phyloP scores from a whole-genome alignment of 2,113 vertebrate species.

The Dasyprocta punctata region DNA sequence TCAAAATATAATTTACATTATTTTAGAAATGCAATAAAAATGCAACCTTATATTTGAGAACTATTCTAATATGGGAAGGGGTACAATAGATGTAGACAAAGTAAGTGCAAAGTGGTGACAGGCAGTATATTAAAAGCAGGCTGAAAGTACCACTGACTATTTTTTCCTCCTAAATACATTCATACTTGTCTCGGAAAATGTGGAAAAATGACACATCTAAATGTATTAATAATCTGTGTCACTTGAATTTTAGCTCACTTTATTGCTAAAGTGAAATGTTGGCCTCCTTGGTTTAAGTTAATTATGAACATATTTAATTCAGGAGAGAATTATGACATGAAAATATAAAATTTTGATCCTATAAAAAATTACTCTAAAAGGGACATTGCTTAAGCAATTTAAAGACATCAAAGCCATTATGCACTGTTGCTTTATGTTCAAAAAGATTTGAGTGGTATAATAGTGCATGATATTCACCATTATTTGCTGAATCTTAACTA shows the following conservation, averaged over 20 bases:
- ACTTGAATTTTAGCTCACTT: neutral
- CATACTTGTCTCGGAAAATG: neutral
- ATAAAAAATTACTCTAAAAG: neutral
- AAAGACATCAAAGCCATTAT: neutral
- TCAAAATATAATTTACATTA: neutral
- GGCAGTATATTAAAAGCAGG: neutral
- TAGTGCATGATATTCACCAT: neutral
- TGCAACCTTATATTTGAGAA: neutral
- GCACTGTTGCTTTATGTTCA: neutral
- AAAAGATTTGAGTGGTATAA: constrained; percentile 17
- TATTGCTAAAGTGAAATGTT: neutral
- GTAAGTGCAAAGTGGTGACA: neutral
- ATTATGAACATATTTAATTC: neutral
- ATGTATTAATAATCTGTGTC: neutral
- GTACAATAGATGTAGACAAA: neutral
- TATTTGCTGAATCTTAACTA: constrained; percentile 66
- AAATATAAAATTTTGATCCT: neutral
- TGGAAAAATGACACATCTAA: neutral
- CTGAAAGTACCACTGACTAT: neutral
- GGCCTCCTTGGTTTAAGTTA: neutral
- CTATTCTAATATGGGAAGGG: neutral
- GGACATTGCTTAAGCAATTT: neutral
- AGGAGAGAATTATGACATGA: neutral
- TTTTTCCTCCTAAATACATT: neutral
- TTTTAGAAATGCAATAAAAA: constrained; percentile 33